Evolutionary conservation across 1,140 invertebrate species (phyloP).

Genomic region (Agrypnia vestita): DNA sequence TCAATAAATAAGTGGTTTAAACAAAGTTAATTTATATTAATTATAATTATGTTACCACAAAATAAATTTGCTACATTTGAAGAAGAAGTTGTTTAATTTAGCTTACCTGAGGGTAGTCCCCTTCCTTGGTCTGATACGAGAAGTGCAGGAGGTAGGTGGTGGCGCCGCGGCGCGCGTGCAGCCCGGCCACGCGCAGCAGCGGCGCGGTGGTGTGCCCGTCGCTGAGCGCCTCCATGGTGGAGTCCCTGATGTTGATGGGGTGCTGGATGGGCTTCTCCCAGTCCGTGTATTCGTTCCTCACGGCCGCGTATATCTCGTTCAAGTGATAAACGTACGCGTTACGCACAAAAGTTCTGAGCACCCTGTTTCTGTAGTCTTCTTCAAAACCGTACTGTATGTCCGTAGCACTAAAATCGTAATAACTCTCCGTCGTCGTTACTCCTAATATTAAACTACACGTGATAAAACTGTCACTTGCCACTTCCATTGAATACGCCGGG

Average conservation of each 20-base stretch:
- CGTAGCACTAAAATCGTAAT: conserved; percentile 82
- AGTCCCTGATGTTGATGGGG: conserved; percentile 86
- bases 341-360: conserved; percentile 86
- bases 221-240: conserved; percentile 89
- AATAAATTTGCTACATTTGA: no score
- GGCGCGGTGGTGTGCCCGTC: conserved; percentile 87
- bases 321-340: conserved; percentile 92
- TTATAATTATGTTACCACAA: no score
- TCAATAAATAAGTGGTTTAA: no score
- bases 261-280: conserved; percentile 91
- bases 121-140: conserved; percentile 84
- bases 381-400: conserved; percentile 86
- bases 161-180: conserved; percentile 81
- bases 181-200: conserved; percentile 79
- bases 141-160: conserved; percentile 87
- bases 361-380: conserved; percentile 81
- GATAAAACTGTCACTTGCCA: conserved; percentile 80
- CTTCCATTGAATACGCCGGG: conserved; percentile 78
- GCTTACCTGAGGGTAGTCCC: conserved; percentile 81
- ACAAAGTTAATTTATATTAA: no score
- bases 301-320: conserved; percentile 93
- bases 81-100: no score
- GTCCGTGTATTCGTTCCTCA: conserved; percentile 94
- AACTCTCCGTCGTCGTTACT: conserved; percentile 83
- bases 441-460: conserved; percentile 80